Evolutionary conservation across 2,113 vertebrate genomes (phyloP).

Genomic region (Cariama cristata): DNA sequence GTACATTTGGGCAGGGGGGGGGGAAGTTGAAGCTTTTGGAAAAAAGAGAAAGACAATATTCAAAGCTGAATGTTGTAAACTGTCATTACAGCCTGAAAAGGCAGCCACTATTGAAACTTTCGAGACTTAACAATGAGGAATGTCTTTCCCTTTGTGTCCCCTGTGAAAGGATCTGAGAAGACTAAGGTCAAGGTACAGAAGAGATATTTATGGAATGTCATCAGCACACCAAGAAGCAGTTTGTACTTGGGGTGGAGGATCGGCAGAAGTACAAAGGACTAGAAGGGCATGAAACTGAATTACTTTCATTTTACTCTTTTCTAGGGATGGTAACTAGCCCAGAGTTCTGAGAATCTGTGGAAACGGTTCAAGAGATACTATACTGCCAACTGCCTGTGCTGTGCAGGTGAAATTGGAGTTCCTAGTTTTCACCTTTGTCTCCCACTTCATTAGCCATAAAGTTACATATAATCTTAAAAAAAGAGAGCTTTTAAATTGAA

Average conservation of each 20-base stretch:
- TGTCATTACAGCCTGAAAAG: not conserved
- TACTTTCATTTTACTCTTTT: not conserved
- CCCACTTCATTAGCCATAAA: not conserved
- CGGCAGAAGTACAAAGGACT: not conserved
- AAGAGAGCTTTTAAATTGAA: not conserved
- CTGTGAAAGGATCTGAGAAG: not conserved
- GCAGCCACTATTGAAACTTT: not conserved
- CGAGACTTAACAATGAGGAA: not conserved
- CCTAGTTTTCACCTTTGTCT: not conserved
- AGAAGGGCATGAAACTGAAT: not conserved
- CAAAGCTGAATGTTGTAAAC: not conserved
- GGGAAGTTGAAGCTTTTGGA: not conserved
- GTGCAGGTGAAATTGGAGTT: not conserved
- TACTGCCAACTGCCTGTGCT: not conserved
- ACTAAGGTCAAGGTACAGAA: not conserved
- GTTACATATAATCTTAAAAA: not conserved
- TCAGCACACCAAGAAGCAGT: not conserved
- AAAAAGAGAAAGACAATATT: not conserved
- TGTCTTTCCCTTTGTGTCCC: not conserved
- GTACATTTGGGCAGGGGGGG: not conserved
- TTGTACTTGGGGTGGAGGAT: not conserved
- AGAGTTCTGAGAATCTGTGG: not conserved
- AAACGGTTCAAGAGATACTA: not conserved
- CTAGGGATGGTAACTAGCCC: not conserved
- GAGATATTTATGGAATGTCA: not conserved